phyloP scores from a whole-genome alignment of 2,888 invertebrate species.

The Lamproptera curius region DNA sequence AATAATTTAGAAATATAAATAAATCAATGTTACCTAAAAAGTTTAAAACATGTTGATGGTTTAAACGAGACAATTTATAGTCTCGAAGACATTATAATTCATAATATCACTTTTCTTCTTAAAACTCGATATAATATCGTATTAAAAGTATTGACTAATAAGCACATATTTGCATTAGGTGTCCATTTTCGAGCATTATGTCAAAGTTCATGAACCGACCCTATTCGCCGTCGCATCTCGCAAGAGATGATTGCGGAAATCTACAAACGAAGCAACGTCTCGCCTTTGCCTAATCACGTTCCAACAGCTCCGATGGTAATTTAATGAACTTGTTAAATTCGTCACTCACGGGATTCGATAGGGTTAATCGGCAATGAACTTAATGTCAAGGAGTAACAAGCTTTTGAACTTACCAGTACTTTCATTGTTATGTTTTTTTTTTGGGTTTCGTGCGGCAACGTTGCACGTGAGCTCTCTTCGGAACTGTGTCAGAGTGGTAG shows the following conservation, averaged over 20 bases:
- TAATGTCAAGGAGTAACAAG: conserved; percentile 27
- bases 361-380: conserved; percentile 5
- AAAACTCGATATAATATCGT: too few species aligned
- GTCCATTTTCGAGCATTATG: conserved; percentile 43
- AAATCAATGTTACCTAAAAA: too few species aligned
- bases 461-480: conserved; percentile 60
- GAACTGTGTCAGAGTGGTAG: conserved; percentile 75
- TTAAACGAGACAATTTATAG: too few species aligned
- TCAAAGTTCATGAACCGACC: conserved; percentile 62
- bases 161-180: background rate
- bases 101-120: background rate
- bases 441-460: conserved; percentile 52
- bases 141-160: background rate
- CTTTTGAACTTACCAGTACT: conserved; percentile 65
- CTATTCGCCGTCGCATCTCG: conserved; percentile 51
- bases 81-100: background rate
- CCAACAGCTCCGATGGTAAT: background rate
- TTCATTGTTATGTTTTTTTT: conserved; percentile 69
- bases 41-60: too few species aligned
- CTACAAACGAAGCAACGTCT: conserved; percentile 32
- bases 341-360: background rate
- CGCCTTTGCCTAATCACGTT: conserved; percentile 21
- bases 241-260: conserved; percentile 49
- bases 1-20: too few species aligned
- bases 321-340: background rate